These are phyloP conservation scores for Drosophila cognata DNA, from an alignment of 2,888 invertebrate genomes.

Conservation along the genomic window DNA sequence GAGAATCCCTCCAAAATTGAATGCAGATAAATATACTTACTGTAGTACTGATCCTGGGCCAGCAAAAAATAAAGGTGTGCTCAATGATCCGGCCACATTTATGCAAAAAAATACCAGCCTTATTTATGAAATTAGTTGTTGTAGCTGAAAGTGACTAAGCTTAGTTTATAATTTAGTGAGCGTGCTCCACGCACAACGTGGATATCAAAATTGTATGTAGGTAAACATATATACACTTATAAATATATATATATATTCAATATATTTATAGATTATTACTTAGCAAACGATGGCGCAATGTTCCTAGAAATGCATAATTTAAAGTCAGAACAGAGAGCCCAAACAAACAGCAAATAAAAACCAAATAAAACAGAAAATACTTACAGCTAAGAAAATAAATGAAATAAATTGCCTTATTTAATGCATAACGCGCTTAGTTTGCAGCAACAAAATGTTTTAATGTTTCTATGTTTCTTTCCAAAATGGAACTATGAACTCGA, in stretches of 20 bases:
- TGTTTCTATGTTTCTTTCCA: conserved; percentile 42
- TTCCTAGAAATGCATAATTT: conserved; percentile 64
- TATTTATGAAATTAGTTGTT: conserved; percentile 77
- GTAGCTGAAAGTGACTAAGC: conserved; percentile 66
- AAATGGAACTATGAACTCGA: conserved; percentile 41
- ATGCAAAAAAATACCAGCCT: conserved; percentile 61
- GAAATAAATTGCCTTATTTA: conserved; percentile 72
- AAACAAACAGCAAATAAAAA: conserved; percentile 11
- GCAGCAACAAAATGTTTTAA: conserved; percentile 60
- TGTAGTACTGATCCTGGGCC: conserved; percentile 55
- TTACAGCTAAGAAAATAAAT: conserved; percentile 13
- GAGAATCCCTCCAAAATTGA: conserved; percentile 71
- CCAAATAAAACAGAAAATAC: conserved; percentile 5
- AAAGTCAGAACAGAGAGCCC: conserved; percentile 28
- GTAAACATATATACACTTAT: conserved; percentile 15
- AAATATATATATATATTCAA: conserved; percentile 41
- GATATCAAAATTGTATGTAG: conserved; percentile 55
- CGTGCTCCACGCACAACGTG: conserved; percentile 22
- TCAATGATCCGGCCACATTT: conserved; percentile 35
- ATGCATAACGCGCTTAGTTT: conserved; percentile 73
- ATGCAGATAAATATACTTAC: conserved; percentile 21
- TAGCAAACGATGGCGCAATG: conserved; percentile 67
- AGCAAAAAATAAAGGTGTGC: conserved; percentile 14
- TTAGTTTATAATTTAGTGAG: conserved; percentile 75
- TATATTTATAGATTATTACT: conserved; percentile 53